Conservation (phyloP, 2,888 invertebrate genomes). For the Eupithecia centaureata region DNA sequence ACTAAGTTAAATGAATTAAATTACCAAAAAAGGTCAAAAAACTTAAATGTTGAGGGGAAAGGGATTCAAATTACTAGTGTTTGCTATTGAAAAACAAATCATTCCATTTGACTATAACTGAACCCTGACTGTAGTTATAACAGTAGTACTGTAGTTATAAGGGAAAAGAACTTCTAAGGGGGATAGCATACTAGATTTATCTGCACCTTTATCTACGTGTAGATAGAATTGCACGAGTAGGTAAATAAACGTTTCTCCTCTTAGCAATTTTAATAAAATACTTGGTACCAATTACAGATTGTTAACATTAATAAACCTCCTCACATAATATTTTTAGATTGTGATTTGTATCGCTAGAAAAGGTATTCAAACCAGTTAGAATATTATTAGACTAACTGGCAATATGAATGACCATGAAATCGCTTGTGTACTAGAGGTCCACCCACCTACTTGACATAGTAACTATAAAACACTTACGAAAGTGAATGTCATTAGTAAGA, state of each 20-base stretch:
- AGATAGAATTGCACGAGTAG: too few relatives aligned
- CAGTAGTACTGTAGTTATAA: too few relatives aligned
- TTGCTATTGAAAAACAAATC: too few relatives aligned
- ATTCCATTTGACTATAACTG: too few relatives aligned
- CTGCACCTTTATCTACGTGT: too few relatives aligned
- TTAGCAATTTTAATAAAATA: not conserved
- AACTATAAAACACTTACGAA: not conserved
- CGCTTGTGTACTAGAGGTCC: not conserved
- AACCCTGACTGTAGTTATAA: too few relatives aligned
- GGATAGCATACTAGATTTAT: too few relatives aligned
- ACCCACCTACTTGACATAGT: not conserved
- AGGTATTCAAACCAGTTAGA: conserved; percentile 11
- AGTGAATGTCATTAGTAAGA: not conserved
- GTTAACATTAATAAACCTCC: not conserved
- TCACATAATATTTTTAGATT: not conserved
- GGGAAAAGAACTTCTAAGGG: too few relatives aligned
- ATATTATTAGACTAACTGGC: conserved; percentile 12
- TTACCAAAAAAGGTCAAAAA: too few relatives aligned
- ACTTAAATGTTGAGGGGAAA: too few relatives aligned
- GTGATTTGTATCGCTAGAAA: not conserved
- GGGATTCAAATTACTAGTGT: too few relatives aligned
- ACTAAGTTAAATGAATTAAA: too few relatives aligned
- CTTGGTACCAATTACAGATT: not conserved
- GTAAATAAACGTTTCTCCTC: not conserved
- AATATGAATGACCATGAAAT: conserved; percentile 11